Evolutionary conservation across 1,140 invertebrate species (phyloP), one percentile per base, ranked within the genome.

Genomic region (Zophobas morio): DNA sequence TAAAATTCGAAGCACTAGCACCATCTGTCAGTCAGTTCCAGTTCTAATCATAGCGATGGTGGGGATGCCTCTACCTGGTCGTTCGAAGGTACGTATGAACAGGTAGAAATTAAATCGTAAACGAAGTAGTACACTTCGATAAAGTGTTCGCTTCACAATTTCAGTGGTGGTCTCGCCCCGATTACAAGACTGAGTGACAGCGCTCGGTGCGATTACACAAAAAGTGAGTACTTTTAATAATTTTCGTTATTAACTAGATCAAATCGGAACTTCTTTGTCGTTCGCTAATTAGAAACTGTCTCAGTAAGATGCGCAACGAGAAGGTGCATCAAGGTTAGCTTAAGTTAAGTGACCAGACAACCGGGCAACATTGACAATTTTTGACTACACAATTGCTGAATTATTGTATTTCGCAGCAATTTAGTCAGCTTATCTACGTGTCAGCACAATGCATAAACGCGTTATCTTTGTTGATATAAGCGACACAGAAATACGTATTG

Each of bases 71-170:
- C 20, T 73, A 73, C 71, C 71, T 72, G 70, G 8, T 8, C 2
- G 57, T 37, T 36, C 1, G 39, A 40, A 75, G 53, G 53, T 54
- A 40, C 56, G 36, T 40, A 34, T 8, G 54, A 40, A 54, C 63
- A 77, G 75, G 75, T 77, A 72, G 75, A 60, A 63, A 75, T 63
- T 66, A 60, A 20, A 46, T 70, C 72, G 60, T 71, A 47, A 70
- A 49, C 20, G 49, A 73, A 20, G 54, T 73, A 60, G 35, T 63
- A 40, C 39, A 39, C 54, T 34, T 20, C 37, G 42, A 51, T 20
- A 20, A 57, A 57, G 60, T 66, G 60, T 66, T 66, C 33, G 60
- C 20, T 66, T n/a, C 49, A 6, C 6, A 20, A n/a, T 51, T 51
- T 51, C 6, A 2, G 3, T 46, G 34, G 56, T 36, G 56, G 56